Conservation (phyloP, 2,113 vertebrate genomes). For the Scopus umbretta region DNA sequence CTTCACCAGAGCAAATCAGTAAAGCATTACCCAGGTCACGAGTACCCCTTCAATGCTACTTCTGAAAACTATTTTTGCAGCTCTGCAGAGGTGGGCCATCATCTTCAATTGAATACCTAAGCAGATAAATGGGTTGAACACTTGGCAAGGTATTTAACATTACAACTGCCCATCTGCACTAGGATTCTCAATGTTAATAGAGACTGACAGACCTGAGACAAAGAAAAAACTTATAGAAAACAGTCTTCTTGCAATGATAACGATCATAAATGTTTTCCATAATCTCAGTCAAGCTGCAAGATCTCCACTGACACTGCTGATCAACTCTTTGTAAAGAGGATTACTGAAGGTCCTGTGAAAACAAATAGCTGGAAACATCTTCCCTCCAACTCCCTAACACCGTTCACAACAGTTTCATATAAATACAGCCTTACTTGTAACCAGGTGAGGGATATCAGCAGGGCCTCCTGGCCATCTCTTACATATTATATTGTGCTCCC, state of each 20-base stretch:
- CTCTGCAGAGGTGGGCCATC: neutral
- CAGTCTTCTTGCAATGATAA: neutral
- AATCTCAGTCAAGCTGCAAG: neutral
- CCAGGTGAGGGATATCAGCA: constrained; percentile 30
- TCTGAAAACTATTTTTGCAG: neutral
- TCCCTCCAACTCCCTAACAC: neutral
- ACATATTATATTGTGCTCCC: constrained; percentile 11
- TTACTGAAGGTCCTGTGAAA: neutral
- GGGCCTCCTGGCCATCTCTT: neutral
- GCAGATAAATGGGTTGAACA: neutral
- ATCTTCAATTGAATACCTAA: neutral
- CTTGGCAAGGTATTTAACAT: neutral
- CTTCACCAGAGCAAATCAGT: neutral
- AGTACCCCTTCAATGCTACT: neutral
- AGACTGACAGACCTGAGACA: neutral
- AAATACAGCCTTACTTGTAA: constrained; percentile 6
- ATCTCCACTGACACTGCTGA: neutral
- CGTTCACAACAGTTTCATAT: neutral
- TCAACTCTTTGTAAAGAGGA: neutral
- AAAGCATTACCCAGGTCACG: neutral
- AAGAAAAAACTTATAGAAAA: neutral
- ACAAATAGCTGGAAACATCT: constrained; percentile 1
- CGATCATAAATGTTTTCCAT: neutral
- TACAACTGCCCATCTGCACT: neutral
- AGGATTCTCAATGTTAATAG: neutral